These are phyloP conservation scores for Mesocricetus auratus DNA, from an alignment of 2,113 vertebrate species.

Conservation along the genomic window DNA sequence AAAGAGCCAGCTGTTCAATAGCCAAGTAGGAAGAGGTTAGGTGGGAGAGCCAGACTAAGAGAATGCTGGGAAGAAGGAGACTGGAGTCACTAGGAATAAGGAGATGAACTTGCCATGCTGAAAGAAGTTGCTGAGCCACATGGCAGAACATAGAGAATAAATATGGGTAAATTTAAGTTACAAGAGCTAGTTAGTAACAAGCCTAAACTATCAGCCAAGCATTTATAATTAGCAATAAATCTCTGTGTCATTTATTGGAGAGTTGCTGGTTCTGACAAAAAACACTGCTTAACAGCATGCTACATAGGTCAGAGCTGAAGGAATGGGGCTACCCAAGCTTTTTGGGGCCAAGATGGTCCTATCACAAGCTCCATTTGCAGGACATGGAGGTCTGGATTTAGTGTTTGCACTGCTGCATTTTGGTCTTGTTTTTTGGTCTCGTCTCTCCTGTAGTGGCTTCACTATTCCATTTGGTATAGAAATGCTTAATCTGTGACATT, in stretches of 20 bases:
- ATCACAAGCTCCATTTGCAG: background rate
- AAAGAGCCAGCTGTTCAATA: background rate
- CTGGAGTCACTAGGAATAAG: background rate
- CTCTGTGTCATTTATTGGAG: too few species aligned
- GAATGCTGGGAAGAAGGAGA: background rate
- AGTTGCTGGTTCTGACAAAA: too few species aligned
- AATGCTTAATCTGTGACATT: background rate
- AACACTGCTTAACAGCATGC: too few species aligned
- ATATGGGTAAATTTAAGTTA: background rate
- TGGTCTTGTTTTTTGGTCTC: background rate
- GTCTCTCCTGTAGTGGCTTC: too few species aligned
- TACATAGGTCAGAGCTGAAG: background rate
- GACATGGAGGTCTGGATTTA: background rate
- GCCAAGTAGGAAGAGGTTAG: background rate
- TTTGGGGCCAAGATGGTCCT: background rate
- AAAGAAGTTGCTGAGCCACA: too few species aligned
- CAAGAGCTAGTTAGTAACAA: background rate
- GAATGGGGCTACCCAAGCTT: background rate
- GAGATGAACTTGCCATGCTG: too few species aligned
- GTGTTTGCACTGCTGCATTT: background rate
- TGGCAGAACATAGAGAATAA: background rate
- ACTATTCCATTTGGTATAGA: background rate
- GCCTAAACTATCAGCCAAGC: background rate
- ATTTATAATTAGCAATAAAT: background rate
- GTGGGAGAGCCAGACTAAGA: background rate